Percentiles rank a stretch among this genome's conserved stretches.
These are phyloP conservation scores for Corythornis cristatus DNA, from an alignment of 2,113 vertebrate genomes.

Conservation along the genomic window DNA sequence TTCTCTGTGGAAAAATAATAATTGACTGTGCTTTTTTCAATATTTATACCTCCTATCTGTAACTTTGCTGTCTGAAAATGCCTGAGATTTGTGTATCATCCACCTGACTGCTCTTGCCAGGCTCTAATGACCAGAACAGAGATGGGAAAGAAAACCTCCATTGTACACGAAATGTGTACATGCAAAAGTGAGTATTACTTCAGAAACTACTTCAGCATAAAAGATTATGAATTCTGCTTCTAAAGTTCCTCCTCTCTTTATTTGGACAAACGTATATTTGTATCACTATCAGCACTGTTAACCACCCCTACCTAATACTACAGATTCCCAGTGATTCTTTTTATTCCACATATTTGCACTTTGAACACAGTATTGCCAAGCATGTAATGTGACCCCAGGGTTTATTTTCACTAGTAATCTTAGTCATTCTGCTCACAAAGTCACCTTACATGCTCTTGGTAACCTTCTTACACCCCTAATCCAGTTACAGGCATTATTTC, in stretches of 20 bases:
- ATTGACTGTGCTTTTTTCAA: not conserved
- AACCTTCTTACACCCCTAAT: slow-evolving; percentile 38
- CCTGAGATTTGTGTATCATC: not conserved
- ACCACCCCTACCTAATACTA: not conserved
- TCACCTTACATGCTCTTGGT: not conserved
- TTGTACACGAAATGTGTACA: not conserved
- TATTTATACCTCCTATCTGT: not conserved
- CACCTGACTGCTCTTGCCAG: not conserved
- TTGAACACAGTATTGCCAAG: not conserved
- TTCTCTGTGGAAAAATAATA: not conserved
- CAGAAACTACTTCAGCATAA: not conserved
- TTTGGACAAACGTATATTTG: not conserved
- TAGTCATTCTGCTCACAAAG: not conserved
- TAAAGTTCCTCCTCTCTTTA: not conserved
- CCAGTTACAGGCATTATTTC: not conserved
- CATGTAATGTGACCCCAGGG: not conserved
- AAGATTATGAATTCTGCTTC: not conserved
- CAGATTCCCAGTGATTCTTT: not conserved
- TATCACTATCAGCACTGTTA: not conserved
- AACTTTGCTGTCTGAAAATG: not conserved
- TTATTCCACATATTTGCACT: not conserved
- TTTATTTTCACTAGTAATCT: slow-evolving; percentile 21
- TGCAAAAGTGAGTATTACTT: not conserved
- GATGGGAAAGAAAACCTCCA: not conserved
- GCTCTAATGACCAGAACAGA: not conserved